These are phyloP conservation scores for Rotaria sp. DNA, from an alignment of 2,888 invertebrate genomes.

Conservation along the genomic window DNA sequence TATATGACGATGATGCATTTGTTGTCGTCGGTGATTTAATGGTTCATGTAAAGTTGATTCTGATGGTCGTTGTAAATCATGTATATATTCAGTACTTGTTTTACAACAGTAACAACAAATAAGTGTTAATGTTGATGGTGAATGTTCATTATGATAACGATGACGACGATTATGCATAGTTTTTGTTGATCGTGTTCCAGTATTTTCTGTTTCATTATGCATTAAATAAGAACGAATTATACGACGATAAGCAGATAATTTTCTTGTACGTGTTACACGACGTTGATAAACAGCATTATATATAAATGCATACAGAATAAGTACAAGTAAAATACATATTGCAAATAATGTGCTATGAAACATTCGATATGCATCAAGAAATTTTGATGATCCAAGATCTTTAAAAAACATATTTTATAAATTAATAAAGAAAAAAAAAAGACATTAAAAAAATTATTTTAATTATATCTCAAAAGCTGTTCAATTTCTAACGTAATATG, in stretches of 20 bases:
- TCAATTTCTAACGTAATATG: not conserved
- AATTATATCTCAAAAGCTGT: too few species aligned
- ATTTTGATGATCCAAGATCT: not conserved
- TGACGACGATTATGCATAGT: not conserved
- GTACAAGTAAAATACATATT: conserved; percentile 12
- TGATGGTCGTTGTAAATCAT: not conserved
- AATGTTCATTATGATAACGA: not conserved
- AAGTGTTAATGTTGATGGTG: not conserved
- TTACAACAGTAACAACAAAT: conserved; percentile 20
- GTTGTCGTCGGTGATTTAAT: not conserved
- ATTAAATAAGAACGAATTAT: conserved; percentile 18
- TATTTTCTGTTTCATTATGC: not conserved
- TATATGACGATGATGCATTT: not conserved
- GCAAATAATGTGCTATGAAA: not conserved
- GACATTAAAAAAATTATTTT: not conserved
- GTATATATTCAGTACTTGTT: not conserved
- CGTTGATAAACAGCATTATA: conserved; percentile 24
- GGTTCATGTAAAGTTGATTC: not conserved
- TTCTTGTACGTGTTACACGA: not conserved
- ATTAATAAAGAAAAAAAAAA: not conserved
- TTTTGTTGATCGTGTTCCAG: not conserved
- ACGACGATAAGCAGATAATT: conserved; percentile 13
- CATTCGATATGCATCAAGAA: not conserved
- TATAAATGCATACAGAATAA: not conserved
- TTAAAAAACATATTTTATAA: not conserved